phyloP scores from a whole-genome alignment of 2,888 invertebrate genomes.

The Andrena flavipes region DNA sequence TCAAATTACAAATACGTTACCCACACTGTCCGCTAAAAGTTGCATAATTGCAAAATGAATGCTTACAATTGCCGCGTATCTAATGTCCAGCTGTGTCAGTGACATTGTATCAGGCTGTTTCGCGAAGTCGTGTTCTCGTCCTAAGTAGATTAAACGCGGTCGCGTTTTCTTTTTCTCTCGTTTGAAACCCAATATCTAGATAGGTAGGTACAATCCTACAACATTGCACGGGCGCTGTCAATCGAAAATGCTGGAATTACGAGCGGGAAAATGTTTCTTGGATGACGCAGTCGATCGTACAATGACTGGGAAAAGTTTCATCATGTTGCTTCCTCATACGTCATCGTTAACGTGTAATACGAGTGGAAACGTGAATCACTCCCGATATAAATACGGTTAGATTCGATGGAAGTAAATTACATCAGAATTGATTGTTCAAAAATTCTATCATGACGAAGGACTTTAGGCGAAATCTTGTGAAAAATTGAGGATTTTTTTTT shows the following conservation, averaged over 20 bases:
- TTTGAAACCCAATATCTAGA: not conserved
- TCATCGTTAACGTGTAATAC: not conserved
- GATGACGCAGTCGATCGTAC: too few species aligned
- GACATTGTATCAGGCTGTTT: constrained; percentile 30
- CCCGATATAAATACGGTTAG: not conserved
- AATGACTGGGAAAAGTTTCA: not conserved
- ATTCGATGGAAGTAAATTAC: too few species aligned
- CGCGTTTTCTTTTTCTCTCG: not conserved
- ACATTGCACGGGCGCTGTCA: too few species aligned
- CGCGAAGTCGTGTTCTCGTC: constrained; percentile 13
- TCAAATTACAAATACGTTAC: not conserved
- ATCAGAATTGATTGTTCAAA: too few species aligned
- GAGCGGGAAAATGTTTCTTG: too few species aligned
- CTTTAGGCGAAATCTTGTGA: too few species aligned
- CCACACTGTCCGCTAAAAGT: not conserved
- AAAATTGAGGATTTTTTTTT: too few species aligned
- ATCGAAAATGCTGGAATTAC: too few species aligned
- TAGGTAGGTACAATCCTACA: too few species aligned
- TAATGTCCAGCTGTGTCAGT: constrained; percentile 33
- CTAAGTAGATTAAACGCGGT: not conserved
- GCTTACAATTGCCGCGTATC: constrained; percentile 14
- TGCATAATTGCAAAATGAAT: constrained; percentile 12
- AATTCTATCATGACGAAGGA: too few species aligned
- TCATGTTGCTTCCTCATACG: not conserved
- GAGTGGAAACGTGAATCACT: not conserved